Conservation (phyloP, 2,888 invertebrate genomes). For the Dryobota labecula region DNA sequence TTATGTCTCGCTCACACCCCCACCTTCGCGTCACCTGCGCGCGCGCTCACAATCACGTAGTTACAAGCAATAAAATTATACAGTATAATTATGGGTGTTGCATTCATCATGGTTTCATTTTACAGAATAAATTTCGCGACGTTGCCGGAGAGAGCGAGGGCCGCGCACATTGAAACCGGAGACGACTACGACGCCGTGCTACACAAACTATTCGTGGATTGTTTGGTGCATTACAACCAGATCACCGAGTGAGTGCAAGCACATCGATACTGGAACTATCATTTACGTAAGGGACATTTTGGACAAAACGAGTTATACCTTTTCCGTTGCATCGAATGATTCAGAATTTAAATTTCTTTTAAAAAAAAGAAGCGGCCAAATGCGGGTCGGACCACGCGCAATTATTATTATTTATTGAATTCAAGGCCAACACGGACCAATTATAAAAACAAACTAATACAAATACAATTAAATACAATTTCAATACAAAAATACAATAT, state of each 20-base stretch:
- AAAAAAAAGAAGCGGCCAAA: too few species aligned
- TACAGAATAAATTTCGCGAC: conserved; percentile 72
- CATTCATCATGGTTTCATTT: conserved; percentile 11
- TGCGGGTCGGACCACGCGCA: too few species aligned
- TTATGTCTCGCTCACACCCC: too few species aligned
- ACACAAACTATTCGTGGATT: conserved; percentile 68
- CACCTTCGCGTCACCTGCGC: too few species aligned
- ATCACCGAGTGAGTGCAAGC: conserved; percentile 70
- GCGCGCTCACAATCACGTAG: too few species aligned
- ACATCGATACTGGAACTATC: not conserved
- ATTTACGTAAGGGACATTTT: not conserved
- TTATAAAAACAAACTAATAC: too few species aligned
- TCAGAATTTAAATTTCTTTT: not conserved
- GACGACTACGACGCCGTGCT: conserved; percentile 57
- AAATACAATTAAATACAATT: too few species aligned
- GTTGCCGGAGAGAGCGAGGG: conserved; percentile 67
- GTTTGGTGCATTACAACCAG: conserved; percentile 72
- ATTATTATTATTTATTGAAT: too few species aligned
- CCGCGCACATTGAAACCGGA: conserved; percentile 39
- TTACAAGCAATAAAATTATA: too few species aligned
- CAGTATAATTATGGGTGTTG: not conserved
- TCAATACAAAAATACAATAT: too few species aligned
- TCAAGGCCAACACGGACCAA: too few species aligned
- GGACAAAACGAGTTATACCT: not conserved
- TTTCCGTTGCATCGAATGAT: not conserved